Base-by-base conservation (phyloP, 1,140 invertebrate genomes). In the Calycopis cecrops region DNA sequence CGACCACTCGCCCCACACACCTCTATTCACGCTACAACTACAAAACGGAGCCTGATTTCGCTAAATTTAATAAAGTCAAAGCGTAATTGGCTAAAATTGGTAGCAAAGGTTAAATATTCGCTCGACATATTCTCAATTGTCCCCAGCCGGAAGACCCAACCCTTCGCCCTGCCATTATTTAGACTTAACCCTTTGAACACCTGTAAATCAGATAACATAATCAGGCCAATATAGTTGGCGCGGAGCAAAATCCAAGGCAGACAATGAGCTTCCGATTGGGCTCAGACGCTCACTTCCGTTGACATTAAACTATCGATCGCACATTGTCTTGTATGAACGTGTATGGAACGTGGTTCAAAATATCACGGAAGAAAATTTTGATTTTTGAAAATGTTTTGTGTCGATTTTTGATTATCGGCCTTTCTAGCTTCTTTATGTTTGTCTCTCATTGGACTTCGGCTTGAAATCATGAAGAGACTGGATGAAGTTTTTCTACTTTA, bases 141-240 rank as follows among this genome's bases (percentile, higher is more conserved):
- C 37, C 52, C 52, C 28, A 28, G 21, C 52, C 52, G 52, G 52
- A 53, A 42, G 52, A 40, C 18, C 51, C 37, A 42, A 33, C 38
- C 18, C 40, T 53, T 16, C 14, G 40, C 40, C 16, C 40, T 44
- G 4, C 40, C 16, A 44, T 44, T 44, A 44, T 44, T 44, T 44
- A 44, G 40, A 44, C 40, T 53, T 33, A 53, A 53, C 51, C 51
- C 51, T 53, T 53, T 37, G 18, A 44, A 53, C 51, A 53, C 51
- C 51, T 53, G 51, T 53, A 53, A 53, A 53, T 53, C 51, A 44
- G 51, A 53, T 53, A 42, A 53, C 51, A 42, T 53, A 53, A 53
- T 53, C 38, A 53, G 38, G 16, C 14, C 38, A 21, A 38, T 33
- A 38, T 28, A 38, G 35, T 38, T 38, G n/a, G 51, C 40, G 21